Conservation (phyloP, 2,113 vertebrate species). For the Sphaerodactylus townsendi region DNA sequence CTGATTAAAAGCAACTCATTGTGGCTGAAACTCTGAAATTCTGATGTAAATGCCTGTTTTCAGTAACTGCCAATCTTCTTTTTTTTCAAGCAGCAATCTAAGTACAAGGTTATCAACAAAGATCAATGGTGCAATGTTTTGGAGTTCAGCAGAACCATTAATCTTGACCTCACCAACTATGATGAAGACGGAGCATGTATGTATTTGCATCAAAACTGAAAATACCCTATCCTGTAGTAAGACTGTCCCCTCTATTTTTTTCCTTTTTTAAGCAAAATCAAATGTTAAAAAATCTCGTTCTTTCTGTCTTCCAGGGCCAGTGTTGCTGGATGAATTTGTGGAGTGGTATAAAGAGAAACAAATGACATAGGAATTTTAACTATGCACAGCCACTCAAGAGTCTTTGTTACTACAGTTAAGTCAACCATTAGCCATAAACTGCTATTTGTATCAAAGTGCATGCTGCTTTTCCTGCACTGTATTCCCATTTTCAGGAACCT, state of each 20-base stretch:
- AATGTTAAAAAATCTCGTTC: conserved; percentile 47
- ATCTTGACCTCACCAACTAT: conserved; percentile 98
- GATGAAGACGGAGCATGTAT: conserved; percentile 98
- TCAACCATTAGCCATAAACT: conserved; percentile 82
- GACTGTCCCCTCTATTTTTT: neutral
- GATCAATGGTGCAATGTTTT: conserved; percentile 99
- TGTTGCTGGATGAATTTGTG: conserved; percentile 99
- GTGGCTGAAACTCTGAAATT: too few relatives aligned
- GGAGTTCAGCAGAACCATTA: conserved; percentile 99
- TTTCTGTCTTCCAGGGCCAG: conserved; percentile 85
- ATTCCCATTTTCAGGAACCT: conserved; percentile 70
- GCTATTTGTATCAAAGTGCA: conserved; percentile 82
- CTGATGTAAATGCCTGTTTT: neutral
- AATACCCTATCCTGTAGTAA: neutral
- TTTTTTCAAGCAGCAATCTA: conserved; percentile 89
- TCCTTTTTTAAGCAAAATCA: neutral
- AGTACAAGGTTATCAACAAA: conserved; percentile 99
- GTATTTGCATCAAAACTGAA: conserved; percentile 59
- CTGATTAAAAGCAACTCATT: too few relatives aligned
- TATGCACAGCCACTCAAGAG: conserved; percentile 78
- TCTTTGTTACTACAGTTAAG: conserved; percentile 79
- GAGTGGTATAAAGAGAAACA: conserved; percentile 99
- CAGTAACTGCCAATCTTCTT: conserved; percentile 59
- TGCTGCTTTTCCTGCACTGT: conserved; percentile 82
- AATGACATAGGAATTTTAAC: conserved; percentile 87